A percentile compares a stretch with the other conserved stretches of the same genome.
Conservation (phyloP, 2,888 invertebrate genomes). For the Pemphredon lugubris region DNA sequence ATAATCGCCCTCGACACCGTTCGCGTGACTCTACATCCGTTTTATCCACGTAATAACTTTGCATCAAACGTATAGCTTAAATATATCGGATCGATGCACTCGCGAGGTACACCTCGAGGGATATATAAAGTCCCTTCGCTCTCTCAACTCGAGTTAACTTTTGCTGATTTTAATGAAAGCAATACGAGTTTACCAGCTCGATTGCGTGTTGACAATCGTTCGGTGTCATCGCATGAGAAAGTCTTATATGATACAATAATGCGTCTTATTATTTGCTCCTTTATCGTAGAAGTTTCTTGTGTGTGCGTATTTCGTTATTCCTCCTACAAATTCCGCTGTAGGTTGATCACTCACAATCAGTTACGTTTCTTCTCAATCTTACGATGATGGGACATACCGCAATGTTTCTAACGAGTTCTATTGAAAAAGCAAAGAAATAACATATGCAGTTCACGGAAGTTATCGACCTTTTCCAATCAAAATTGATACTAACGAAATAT, state of each 20-base stretch:
- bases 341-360: too few species aligned
- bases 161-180: conserved; percentile 40
- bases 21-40: background rate
- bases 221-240: conserved; percentile 42
- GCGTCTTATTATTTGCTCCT: background rate
- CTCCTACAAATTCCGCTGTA: too few species aligned
- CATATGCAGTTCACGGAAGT: conserved; percentile 27
- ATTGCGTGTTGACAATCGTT: conserved; percentile 62
- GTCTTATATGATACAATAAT: conserved; percentile 9
- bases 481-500: conserved; percentile 11
- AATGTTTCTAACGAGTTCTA: too few species aligned
- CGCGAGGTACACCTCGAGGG: background rate
- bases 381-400: too few species aligned
- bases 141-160: background rate
- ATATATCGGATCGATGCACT: conserved; percentile 1
- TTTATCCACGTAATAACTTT: conserved; percentile 8
- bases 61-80: conserved; percentile 17
- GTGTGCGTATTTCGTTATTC: too few species aligned
- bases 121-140: background rate
- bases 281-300: background rate
- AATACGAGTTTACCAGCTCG: conserved; percentile 51
- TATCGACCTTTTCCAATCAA: conserved; percentile 27
- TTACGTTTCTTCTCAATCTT: conserved; percentile 13
- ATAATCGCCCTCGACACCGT: conserved; percentile 15
- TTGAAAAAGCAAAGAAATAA: conserved; percentile 23